Evolutionary conservation across 2,797 vertebrate species (phyloP).

Genomic region (Chrysolophus pictus): DNA sequence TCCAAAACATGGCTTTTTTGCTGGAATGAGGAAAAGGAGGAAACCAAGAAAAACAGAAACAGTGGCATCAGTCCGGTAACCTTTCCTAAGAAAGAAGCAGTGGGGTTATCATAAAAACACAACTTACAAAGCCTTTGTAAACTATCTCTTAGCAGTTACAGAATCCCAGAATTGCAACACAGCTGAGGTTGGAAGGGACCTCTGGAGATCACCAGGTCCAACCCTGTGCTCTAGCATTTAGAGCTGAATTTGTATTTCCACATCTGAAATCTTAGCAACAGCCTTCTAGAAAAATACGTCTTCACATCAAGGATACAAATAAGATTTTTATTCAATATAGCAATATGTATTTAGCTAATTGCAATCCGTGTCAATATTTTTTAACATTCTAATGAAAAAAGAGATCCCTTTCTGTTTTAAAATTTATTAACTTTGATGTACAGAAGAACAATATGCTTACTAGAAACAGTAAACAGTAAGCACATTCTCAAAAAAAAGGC

Average conservation of each 20-base stretch:
- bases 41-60: slow-evolving; percentile 96
- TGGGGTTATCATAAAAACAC: not conserved
- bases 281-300: not conserved
- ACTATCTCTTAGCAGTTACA: not conserved
- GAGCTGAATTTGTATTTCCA: not conserved
- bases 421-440: not conserved
- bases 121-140: not conserved
- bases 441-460: not conserved
- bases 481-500: not conserved
- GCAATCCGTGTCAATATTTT: not conserved
- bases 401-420: not conserved
- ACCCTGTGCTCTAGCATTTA: not conserved
- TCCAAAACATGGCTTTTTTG: slow-evolving; percentile 85
- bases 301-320: not conserved
- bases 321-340: not conserved
- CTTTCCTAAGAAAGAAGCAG: slow-evolving; percentile 84
- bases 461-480: not conserved
- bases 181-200: not conserved
- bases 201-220: not conserved
- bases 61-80: slow-evolving; percentile 95
- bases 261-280: not conserved
- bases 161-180: not conserved
- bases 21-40: slow-evolving; percentile 97
- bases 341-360: not conserved
- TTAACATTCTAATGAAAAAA: not conserved